A percentile compares a stretch with the other conserved stretches of the same genome.
Conservation (phyloP, 2,797 vertebrate genomes). For the Spheniscus humboldti region DNA sequence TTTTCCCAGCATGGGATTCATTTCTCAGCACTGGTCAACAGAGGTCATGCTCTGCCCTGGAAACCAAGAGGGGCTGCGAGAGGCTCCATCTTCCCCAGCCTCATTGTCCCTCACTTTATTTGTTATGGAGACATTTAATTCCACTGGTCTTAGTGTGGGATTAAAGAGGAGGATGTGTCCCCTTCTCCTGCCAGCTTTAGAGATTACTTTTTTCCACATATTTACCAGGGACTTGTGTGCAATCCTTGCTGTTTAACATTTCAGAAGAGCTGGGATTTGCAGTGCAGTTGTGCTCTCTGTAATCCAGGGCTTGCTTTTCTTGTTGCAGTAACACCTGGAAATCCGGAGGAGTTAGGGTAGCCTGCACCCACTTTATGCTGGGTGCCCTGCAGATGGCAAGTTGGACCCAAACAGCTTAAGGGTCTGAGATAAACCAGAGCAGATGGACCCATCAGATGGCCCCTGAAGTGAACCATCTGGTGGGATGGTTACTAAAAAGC, state of each 20-base stretch:
- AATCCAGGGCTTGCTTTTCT: neutral
- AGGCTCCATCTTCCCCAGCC: neutral
- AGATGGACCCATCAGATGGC: rapidly evolving
- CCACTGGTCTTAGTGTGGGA: neutral
- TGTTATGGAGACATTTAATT: neutral
- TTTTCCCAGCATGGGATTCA: neutral
- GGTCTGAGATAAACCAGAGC: neutral
- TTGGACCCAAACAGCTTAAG: neutral
- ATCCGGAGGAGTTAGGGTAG: neutral
- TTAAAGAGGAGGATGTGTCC: neutral
- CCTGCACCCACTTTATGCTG: neutral
- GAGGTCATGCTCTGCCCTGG: neutral
- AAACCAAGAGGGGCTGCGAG: neutral
- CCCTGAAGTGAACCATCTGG: neutral
- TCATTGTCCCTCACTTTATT: neutral
- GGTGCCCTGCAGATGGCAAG: neutral
- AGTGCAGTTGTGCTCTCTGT: neutral
- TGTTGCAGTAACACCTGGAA: neutral
- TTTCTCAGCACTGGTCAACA: neutral
- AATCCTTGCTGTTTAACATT: neutral
- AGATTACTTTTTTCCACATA: neutral
- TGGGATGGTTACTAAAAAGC: neutral
- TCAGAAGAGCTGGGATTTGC: neutral
- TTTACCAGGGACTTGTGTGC: neutral
- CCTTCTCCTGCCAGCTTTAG: neutral